Evolutionary conservation across 2,113 vertebrate species (phyloP).

Genomic region (Dicaeum eximium): DNA sequence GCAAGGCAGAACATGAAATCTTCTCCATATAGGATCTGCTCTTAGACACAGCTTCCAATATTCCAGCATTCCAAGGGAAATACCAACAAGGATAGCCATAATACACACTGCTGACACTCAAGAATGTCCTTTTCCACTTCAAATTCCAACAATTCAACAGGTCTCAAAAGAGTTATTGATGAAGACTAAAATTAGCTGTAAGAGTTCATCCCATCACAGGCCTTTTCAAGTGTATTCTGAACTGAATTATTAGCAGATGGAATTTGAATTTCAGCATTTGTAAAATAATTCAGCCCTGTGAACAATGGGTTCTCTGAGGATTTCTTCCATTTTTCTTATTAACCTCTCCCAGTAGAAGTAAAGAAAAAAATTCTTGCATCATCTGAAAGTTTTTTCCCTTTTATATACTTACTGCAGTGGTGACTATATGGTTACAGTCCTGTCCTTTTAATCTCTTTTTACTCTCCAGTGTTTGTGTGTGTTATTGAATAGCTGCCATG

Average conservation of each 20-base stretch:
- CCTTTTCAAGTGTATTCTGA: not conserved
- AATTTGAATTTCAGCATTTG: not conserved
- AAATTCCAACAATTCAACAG: not conserved
- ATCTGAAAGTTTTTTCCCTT: not conserved
- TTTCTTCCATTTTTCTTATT: not conserved
- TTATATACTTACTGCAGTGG: not conserved
- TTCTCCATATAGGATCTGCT: not conserved
- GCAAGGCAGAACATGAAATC: not conserved
- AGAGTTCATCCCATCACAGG: not conserved
- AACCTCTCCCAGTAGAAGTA: not conserved
- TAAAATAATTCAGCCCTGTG: not conserved
- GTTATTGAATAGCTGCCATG: not conserved
- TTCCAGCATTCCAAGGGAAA: not conserved
- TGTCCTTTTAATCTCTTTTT: not conserved
- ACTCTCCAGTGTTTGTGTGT: not conserved
- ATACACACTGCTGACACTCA: not conserved
- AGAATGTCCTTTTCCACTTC: not conserved
- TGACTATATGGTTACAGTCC: not conserved
- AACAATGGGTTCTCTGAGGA: not conserved
- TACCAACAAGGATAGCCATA: not conserved
- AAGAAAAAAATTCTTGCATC: not conserved
- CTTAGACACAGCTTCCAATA: not conserved
- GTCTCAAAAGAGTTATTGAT: not conserved
- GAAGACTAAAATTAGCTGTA: not conserved
- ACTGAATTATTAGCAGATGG: not conserved